Evolutionary conservation across 2,113 vertebrate species (phyloP), one percentile per base, ranked within the genome.

Genomic region (Hoplias malabaricus): DNA sequence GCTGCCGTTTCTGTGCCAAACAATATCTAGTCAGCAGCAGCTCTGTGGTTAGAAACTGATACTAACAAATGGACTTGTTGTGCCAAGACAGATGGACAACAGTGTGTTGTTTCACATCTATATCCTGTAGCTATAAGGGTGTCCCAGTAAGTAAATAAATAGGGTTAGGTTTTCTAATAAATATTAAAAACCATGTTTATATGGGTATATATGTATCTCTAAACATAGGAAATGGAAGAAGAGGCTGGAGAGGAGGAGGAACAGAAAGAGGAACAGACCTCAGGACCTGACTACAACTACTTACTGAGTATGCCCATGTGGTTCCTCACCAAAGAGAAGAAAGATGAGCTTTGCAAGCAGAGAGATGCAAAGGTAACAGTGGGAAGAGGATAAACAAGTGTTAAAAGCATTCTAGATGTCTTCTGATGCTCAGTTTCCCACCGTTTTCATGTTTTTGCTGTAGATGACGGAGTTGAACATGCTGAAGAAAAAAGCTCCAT

Each of bases 291-390:
- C 82, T 99, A 96, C 86, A 97, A 98, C 87, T 99, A 99, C 80
- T 92, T 99, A 61, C 94, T 99, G 11, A 95, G 92, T 82, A 98
- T 99, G 98, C 98, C 97, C 63, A 95, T 99, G 83, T 99, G 98
- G 98, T 98, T 90, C 83, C 84, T 99, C 80, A 98, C 94, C 38
- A 99, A 98, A 72, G 98, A 99, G 78, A 99, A 98, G 91, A 99
- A 99, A 40, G 97, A 99, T 21, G 98, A 99, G 70, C 91, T 99
- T 19, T 98, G 96, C 84, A 96, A 88, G 67, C 96, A 96, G 82
- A 94, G 93, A 67, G 93, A 95, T 73, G 89, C 88, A 16, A 99
- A 98, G 92, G 98, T 97, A 25, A 59, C 25, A 2, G 14, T 2
- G 36, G 56, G 27, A 16, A 25, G 16, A 31, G 23, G 14, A 38